Evolutionary conservation across 2,797 vertebrate genomes (phyloP).

Genomic region (Buphagus erythrorhynchus): DNA sequence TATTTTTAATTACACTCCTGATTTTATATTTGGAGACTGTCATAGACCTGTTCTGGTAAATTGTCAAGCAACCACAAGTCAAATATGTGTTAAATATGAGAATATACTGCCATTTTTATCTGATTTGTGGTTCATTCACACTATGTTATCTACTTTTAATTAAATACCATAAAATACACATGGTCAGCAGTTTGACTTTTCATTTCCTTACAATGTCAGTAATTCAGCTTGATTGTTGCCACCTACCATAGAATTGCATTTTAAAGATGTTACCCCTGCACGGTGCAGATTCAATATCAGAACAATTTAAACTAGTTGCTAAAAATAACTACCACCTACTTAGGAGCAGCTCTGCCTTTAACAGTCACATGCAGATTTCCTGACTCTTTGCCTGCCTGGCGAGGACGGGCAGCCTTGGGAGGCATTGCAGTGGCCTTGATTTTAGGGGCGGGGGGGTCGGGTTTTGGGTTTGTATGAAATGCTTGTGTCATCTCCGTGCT

Average conservation of each 20-base stretch:
- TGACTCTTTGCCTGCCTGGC: neutral
- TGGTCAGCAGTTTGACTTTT: conserved; percentile 98
- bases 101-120: conserved; percentile 96
- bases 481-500: conserved; percentile 52
- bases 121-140: conserved; percentile 96
- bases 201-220: conserved; percentile 90
- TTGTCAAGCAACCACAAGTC: conserved; percentile 93
- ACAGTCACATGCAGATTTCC: conserved; percentile 36
- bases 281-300: conserved; percentile 53
- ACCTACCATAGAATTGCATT: conserved; percentile 74
- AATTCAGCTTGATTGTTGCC: conserved; percentile 75
- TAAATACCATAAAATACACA: conserved; percentile 96
- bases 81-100: conserved; percentile 99
- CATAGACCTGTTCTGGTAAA: conserved; percentile 89
- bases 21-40: conserved; percentile 90
- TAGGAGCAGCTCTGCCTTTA: conserved; percentile 19
- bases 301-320: conserved; percentile 51
- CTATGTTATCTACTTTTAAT: conserved; percentile 98
- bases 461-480: conserved; percentile 50
- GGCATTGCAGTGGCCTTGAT: conserved; percentile 18
- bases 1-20: conserved; percentile 79
- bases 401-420: conserved; percentile 43
- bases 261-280: conserved; percentile 64
- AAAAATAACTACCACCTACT: conserved; percentile 56
- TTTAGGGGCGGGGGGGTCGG: neutral